Evolutionary conservation across 2,797 vertebrate genomes (phyloP), one percentile per base, ranked within the genome.

Genomic region (Sebastes nivosus): DNA sequence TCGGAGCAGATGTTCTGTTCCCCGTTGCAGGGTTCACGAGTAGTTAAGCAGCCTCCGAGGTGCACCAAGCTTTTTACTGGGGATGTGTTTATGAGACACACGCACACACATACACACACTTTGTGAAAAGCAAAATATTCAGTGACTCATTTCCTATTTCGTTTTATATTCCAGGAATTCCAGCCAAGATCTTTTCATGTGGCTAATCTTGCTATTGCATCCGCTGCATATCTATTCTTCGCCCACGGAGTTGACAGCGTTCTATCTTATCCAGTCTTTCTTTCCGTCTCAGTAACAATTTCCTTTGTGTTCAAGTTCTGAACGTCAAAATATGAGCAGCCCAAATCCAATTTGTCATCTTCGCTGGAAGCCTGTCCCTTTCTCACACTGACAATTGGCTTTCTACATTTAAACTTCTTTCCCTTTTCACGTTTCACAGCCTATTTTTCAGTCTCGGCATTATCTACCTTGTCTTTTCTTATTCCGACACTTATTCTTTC

Each of bases 141-240:
- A 76, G 75, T 92, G 90, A 94, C 85, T 93, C 91, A 93, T 93
- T 92, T 93, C 90, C 92, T 80, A 67, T 89, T 89, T 80, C 8
- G 13, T 87, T 90, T 90, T 88, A 81, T 93, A 80, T 86, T 90
- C 79, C 87, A 85, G 77, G 85, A 87, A 89, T 87, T 88, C 77
- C 61, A 83, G 85, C 89, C 88, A 92, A 89, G 63, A 79, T 87
- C 73, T 81, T 83, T 86, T 88, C 78, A 74, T 4, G 25, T 65
- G 77, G 75, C 75, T 87, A 81, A 91, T 91, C 88, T 86, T n/a
- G 22, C 75, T 78, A 25, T 86, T 86, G 77, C 82, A 89, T 92
- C 87, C 67, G 29, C 71, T 42, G 30, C 42, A 25, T 78, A 70
- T 90, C 83, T 75, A 36, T 75, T 75, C 63, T 55, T 59, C 65